Conservation (phyloP, 2,113 vertebrate species). For the Hippocampus mohnikei region DNA sequence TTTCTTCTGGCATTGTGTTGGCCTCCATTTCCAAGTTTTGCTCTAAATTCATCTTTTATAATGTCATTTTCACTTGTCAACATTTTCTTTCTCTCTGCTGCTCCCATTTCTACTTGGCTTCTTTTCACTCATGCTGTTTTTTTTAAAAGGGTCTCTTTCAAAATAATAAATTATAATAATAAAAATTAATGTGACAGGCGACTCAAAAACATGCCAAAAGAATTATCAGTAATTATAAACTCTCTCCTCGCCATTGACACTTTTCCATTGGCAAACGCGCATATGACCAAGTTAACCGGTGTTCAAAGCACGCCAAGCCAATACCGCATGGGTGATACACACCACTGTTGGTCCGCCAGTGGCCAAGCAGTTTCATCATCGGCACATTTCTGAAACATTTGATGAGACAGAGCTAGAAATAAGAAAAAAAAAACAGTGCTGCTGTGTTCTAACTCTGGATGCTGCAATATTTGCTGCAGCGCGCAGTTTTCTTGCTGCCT, state of each 20-base stretch:
- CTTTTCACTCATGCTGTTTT: background rate
- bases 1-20: constrained; percentile 14
- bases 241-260: background rate
- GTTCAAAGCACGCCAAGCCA: background rate
- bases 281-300: background rate
- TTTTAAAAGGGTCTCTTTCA: background rate
- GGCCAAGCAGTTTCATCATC: background rate
- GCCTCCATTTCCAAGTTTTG: background rate
- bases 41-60: background rate
- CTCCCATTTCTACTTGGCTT: background rate
- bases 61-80: background rate
- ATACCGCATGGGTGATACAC: background rate
- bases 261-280: background rate
- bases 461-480: background rate
- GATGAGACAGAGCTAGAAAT: background rate
- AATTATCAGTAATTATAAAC: background rate
- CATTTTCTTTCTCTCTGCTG: background rate
- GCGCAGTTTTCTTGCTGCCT: background rate
- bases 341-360: background rate
- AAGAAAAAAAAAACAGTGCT: background rate
- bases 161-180: background rate
- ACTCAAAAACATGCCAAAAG: background rate
- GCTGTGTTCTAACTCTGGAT: background rate
- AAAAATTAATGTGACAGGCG: background rate
- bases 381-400: background rate